Evolutionary conservation across 2,797 vertebrate genomes (phyloP).

Genomic region (Eupleurogrammus muticus): DNA sequence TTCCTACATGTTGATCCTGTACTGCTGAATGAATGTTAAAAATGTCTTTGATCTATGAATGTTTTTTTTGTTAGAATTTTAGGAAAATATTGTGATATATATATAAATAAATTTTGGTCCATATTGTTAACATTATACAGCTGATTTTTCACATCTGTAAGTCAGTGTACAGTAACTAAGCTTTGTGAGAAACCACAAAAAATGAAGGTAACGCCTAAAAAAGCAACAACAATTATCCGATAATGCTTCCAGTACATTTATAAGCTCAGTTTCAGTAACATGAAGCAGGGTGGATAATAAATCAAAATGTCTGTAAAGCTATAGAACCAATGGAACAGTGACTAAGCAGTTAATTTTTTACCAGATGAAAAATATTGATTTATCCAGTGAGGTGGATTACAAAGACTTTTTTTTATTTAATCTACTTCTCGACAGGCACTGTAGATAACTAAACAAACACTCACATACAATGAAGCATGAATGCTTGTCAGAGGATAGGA

Average conservation of each 20-base stretch:
- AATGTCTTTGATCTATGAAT: too few relatives aligned
- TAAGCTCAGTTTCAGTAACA: constrained; percentile 11
- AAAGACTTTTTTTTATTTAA: background rate
- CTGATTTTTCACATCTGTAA: constrained; percentile 16
- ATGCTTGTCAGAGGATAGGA: background rate
- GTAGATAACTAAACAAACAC: background rate
- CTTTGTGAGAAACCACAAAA: background rate
- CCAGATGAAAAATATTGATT: constrained; percentile 18
- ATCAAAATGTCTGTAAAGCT: constrained; percentile 8
- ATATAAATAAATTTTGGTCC: too few relatives aligned
- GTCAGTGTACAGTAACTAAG: background rate
- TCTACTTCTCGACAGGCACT: background rate
- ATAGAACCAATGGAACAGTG: background rate
- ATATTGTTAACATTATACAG: too few relatives aligned
- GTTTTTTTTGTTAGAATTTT: too few relatives aligned
- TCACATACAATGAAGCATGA: background rate
- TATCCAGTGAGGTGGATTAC: background rate
- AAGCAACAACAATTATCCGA: background rate
- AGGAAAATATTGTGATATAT: too few relatives aligned
- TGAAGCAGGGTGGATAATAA: background rate
- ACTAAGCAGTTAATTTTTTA: constrained; percentile 12
- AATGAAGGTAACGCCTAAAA: background rate
- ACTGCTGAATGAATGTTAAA: too few relatives aligned
- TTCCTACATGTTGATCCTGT: too few relatives aligned
- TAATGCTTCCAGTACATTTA: background rate